phyloP scores from a whole-genome alignment of 2,888 invertebrate species.

The Rotaria sp. region DNA sequence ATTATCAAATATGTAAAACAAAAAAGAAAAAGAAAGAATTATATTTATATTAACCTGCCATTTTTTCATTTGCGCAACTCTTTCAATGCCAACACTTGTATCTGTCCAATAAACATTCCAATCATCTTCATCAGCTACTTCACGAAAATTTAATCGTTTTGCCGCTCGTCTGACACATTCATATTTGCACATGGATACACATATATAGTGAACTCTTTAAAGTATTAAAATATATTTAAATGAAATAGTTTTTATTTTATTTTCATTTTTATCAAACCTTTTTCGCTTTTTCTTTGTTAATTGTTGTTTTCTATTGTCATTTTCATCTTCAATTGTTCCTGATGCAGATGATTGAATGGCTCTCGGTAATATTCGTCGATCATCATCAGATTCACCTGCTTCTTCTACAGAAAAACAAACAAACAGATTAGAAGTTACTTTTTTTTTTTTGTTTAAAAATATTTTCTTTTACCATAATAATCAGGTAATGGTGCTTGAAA shows the following conservation, averaged over 20 bases:
- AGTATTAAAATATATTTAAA: too few relatives aligned
- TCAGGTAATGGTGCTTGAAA: conserved; percentile 17
- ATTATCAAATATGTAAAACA: too few relatives aligned
- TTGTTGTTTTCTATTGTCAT: neutral
- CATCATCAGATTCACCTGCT: conserved; percentile 22
- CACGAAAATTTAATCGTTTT: conserved; percentile 67
- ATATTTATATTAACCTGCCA: conserved; percentile 59
- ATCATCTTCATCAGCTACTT: conserved; percentile 69
- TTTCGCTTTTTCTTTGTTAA: conserved; percentile 19
- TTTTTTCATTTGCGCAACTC: conserved; percentile 81
- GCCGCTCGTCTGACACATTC: conserved; percentile 64
- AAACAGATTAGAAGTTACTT: too few relatives aligned
- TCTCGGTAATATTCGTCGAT: neutral
- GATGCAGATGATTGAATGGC: neutral
- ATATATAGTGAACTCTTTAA: conserved; percentile 24
- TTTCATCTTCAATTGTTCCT: neutral
- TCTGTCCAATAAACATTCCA: conserved; percentile 91
- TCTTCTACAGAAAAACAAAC: neutral
- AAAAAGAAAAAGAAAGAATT: neutral
- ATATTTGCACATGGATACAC: conserved; percentile 39
- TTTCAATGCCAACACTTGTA: conserved; percentile 73
- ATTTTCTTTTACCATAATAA: neutral
- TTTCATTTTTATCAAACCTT: neutral
- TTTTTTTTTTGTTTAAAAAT: neutral
- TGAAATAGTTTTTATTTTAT: neutral